Evolutionary conservation across 2,113 vertebrate species (phyloP).

Genomic region (Ictalurus punctatus): DNA sequence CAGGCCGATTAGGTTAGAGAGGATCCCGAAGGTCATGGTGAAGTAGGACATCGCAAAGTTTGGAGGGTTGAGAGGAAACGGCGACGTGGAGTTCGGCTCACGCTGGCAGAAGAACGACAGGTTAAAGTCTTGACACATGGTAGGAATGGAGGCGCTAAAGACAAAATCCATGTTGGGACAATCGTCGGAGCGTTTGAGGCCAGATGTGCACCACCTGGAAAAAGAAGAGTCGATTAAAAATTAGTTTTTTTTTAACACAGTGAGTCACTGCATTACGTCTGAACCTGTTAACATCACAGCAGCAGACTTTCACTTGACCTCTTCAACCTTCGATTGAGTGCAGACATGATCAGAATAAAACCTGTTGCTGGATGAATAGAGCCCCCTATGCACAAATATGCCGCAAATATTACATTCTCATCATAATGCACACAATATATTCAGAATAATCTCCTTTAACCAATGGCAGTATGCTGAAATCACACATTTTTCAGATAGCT

Average conservation of each 20-base stretch:
- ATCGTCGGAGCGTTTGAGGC: neutral
- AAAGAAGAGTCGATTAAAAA: neutral
- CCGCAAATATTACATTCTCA: neutral
- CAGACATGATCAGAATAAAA: neutral
- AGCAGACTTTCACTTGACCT: neutral
- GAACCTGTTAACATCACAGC: neutral
- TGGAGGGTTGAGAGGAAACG: neutral
- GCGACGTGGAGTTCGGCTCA: constrained; percentile 43
- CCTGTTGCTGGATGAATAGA: neutral
- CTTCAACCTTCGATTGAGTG: neutral
- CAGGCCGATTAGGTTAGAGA: constrained; percentile 80
- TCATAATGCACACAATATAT: neutral
- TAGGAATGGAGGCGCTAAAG: constrained; percentile 27
- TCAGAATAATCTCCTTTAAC: neutral
- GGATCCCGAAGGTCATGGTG: constrained; percentile 79
- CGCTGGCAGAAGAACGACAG: constrained; percentile 30
- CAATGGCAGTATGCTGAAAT: neutral
- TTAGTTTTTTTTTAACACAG: neutral
- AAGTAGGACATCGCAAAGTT: constrained; percentile 74
- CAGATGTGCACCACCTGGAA: constrained; percentile 15
- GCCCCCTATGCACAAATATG: neutral
- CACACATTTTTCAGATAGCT: constrained; percentile 1
- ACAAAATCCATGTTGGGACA: constrained; percentile 45
- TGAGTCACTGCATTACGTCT: neutral
- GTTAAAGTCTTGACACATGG: constrained; percentile 50